These are phyloP conservation scores for Plagodis dolabraria DNA, from an alignment of 2,888 invertebrate genomes.

Conservation along the genomic window DNA sequence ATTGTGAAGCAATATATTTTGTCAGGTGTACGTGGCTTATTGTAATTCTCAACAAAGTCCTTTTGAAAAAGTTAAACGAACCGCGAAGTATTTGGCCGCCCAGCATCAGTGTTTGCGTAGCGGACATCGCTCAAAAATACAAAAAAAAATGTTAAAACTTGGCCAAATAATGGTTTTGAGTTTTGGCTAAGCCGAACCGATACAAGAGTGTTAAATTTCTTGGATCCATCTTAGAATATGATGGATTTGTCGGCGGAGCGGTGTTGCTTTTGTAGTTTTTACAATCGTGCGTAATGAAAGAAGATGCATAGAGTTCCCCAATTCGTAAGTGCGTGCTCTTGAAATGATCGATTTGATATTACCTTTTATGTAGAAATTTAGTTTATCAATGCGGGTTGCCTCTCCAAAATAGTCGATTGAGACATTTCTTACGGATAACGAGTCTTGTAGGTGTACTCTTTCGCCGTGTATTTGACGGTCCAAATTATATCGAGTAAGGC, in stretches of 20 bases:
- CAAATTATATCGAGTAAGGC: too few species aligned
- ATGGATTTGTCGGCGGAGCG: constrained; percentile 67
- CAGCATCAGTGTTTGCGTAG: constrained; percentile 69
- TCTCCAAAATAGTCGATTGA: too few species aligned
- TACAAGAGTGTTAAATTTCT: constrained; percentile 82
- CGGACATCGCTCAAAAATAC: constrained; percentile 68
- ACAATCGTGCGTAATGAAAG: constrained; percentile 16
- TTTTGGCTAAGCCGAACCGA: constrained; percentile 62
- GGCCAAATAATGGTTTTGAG: constrained; percentile 72
- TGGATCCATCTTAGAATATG: constrained; percentile 70
- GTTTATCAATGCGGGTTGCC: too few species aligned
- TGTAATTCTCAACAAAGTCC: constrained; percentile 55
- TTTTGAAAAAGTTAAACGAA: constrained; percentile 71
- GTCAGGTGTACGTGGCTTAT: constrained; percentile 28
- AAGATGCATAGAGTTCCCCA: constrained; percentile 5
- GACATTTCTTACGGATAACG: too few species aligned
- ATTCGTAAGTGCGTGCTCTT: constrained; percentile 13
- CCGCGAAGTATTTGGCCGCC: constrained; percentile 74
- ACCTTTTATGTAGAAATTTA: not conserved
- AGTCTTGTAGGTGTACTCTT: too few species aligned
- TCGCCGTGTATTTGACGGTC: too few species aligned
- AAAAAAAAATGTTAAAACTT: constrained; percentile 57
- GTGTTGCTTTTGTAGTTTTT: constrained; percentile 49
- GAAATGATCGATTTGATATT: constrained; percentile 19
- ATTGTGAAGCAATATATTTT: constrained; percentile 23